Evolutionary conservation across 2,797 vertebrate genomes (phyloP).

Genomic region (Podarcis siculus): DNA sequence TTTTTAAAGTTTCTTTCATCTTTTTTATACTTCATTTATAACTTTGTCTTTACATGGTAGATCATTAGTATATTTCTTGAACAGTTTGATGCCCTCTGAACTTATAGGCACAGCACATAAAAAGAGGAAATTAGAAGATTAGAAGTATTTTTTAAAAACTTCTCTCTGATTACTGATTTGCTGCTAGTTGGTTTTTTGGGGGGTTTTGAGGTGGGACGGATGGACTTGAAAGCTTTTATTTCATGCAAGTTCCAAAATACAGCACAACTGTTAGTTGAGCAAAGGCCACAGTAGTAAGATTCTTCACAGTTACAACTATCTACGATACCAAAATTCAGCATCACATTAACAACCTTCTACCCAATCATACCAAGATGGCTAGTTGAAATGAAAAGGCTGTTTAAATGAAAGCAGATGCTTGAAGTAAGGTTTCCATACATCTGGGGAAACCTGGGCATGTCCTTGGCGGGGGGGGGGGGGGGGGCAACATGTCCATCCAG

Average conservation of each 20-base stretch:
- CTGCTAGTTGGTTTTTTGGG: no score
- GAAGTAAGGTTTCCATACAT: no score
- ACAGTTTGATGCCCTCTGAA: constrained; percentile 1
- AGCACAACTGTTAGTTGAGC: constrained; percentile 77
- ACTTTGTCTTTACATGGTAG: constrained; percentile 11
- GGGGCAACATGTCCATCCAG: no score
- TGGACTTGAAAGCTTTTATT: constrained; percentile 82
- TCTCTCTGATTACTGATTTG: not conserved
- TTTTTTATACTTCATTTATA: constrained; percentile 26
- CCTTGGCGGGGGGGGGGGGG: no score
- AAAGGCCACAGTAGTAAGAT: constrained; percentile 74
- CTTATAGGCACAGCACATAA: not conserved
- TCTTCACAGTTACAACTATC: constrained; percentile 43
- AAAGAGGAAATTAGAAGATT: not conserved
- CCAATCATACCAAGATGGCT: not conserved
- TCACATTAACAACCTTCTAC: constrained; percentile 5
- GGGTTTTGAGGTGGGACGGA: no score
- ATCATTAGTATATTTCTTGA: constrained; percentile 28
- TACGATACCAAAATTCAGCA: constrained; percentile 1
- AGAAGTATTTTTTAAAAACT: not conserved
- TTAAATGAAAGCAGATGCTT: no score
- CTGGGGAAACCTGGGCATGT: no score
- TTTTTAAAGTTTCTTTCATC: constrained; percentile 28
- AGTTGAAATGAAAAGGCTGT: no score
- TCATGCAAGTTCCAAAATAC: constrained; percentile 80